phyloP scores from a whole-genome alignment of 2,888 invertebrate genomes.

The Scelioninae gen. 2 region DNA sequence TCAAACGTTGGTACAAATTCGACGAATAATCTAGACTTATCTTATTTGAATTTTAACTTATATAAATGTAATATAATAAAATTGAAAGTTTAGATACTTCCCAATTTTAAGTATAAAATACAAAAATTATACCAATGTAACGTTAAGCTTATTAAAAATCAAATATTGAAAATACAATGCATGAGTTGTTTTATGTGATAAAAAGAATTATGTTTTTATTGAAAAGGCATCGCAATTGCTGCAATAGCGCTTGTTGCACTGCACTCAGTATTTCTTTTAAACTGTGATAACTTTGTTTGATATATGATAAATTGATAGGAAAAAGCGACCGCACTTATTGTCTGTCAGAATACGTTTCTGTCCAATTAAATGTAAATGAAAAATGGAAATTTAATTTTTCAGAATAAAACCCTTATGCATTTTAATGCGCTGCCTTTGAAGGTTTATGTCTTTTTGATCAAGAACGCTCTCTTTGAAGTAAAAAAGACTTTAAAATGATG shows the following conservation, averaged over 20 bases:
- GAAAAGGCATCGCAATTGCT: constrained; percentile 15
- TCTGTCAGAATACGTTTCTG: constrained; percentile 6
- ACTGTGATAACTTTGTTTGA: constrained; percentile 62
- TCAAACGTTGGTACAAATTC: no score
- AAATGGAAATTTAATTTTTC: constrained; percentile 24
- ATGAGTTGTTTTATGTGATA: background rate
- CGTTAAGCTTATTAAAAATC: no score
- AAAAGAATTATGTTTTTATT: constrained; percentile 12
- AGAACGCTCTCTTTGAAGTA: background rate
- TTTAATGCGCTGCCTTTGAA: no score
- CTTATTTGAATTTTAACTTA: no score
- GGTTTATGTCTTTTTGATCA: no score
- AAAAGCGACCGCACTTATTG: constrained; percentile 8
- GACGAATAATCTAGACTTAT: no score
- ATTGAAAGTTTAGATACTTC: no score
- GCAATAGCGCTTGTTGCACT: constrained; percentile 65
- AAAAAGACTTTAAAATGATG: background rate
- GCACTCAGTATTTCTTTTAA: constrained; percentile 64
- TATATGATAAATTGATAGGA: constrained; percentile 55
- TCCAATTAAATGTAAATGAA: constrained; percentile 13
- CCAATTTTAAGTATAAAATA: no score
- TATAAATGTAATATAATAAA: no score
- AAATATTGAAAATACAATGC: background rate
- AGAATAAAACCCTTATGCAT: no score
- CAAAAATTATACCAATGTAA: no score